These are phyloP conservation scores for Papilio aristodemus DNA, from an alignment of 1,140 invertebrate species.

Conservation along the genomic window DNA sequence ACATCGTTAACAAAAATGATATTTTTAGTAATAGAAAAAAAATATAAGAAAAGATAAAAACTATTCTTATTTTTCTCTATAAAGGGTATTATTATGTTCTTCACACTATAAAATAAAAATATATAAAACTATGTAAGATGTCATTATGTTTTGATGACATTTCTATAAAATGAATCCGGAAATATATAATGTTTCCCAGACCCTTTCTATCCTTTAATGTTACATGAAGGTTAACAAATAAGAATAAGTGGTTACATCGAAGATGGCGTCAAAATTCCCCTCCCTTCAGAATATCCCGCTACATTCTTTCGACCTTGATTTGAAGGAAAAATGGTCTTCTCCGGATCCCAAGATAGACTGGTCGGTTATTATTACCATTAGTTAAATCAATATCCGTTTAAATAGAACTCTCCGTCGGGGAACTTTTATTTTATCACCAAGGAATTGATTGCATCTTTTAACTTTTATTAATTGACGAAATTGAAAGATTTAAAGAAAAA, in stretches of 20 bases:
- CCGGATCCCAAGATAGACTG: not conserved
- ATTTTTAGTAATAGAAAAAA: no score
- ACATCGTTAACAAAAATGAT: no score
- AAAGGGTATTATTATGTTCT: no score
- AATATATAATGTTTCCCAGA: not conserved
- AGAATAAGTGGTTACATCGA: slow-evolving; percentile 7
- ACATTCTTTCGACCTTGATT: not conserved
- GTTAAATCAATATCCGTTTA: slow-evolving; percentile 1
- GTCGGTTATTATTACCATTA: slow-evolving; percentile 12
- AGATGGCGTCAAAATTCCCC: slow-evolving; percentile 8
- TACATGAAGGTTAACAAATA: slow-evolving; percentile 21
- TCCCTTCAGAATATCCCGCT: not conserved
- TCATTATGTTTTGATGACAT: not conserved
- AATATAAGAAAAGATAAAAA: no score
- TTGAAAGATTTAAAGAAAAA: not conserved
- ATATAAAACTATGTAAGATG: not conserved
- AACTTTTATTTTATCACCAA: no score
- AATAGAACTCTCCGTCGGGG: not conserved
- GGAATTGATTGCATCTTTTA: not conserved
- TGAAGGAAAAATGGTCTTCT: not conserved
- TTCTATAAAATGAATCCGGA: not conserved
- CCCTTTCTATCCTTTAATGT: slow-evolving; percentile 6
- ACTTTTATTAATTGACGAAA: not conserved
- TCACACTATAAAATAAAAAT: no score
- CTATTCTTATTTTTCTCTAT: no score